Evolutionary conservation across 2,113 vertebrate genomes (phyloP).

Genomic region (Vulpes vulpes): DNA sequence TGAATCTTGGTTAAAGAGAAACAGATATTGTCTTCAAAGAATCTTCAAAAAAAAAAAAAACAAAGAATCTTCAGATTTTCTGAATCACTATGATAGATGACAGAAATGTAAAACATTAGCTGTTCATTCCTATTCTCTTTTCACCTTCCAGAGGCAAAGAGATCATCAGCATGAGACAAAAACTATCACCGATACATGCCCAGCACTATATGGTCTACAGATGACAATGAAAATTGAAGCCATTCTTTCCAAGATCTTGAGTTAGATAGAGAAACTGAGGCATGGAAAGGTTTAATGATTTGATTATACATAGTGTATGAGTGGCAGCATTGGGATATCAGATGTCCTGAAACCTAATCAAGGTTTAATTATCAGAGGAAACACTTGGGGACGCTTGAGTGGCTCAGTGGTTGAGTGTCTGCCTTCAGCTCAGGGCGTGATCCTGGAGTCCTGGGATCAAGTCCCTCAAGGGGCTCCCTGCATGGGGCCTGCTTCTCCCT

Average conservation of each 20-base stretch:
- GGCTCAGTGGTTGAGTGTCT: too few species aligned
- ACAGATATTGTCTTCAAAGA: slow-evolving; percentile 27
- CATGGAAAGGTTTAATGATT: not conserved
- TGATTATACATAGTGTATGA: not conserved
- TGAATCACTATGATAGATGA: not conserved
- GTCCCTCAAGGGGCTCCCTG: too few species aligned
- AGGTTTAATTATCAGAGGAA: not conserved
- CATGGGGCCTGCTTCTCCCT: too few species aligned
- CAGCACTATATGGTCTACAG: not conserved
- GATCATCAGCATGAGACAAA: not conserved
- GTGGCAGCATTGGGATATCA: not conserved
- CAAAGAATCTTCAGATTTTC: slow-evolving; percentile 29
- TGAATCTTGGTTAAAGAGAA: not conserved
- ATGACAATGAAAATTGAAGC: not conserved
- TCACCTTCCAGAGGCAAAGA: not conserved
- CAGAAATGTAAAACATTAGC: not conserved
- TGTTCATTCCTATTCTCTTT: not conserved
- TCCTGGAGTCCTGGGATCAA: too few species aligned
- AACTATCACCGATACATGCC: not conserved
- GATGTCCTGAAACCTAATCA: not conserved
- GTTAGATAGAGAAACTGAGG: not conserved
- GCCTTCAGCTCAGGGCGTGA: too few species aligned
- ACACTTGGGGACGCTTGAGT: too few species aligned
- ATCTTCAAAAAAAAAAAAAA: too few species aligned
- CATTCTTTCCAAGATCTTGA: not conserved